Base-by-base conservation (phyloP, 2,797 vertebrate genomes). In the Falco columbarius region DNA sequence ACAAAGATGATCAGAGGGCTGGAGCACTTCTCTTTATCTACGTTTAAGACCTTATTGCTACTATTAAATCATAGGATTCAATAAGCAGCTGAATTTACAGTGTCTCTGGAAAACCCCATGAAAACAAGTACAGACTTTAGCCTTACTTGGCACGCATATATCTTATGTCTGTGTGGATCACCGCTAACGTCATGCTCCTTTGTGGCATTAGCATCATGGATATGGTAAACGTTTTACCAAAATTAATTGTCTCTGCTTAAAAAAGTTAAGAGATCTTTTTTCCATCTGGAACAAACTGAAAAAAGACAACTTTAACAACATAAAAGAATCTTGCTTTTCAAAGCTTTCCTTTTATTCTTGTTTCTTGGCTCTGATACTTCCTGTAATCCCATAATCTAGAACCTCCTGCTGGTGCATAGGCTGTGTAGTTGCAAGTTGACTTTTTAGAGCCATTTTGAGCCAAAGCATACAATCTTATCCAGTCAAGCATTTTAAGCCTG, bases 391-490 rank as follows among this genome's bases (percentile, higher is more conserved):
- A 36, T 27, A 27, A 82, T 29, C 24, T 5, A 36, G 12, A 55
- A 21, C 24, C 27, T 68, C 32, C 58, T 54, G 21, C 49, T 71
- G 47, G 29, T 3, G 1, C 17, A 32, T 5, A 67, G 0, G 0
- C 27, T 52, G 16, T 30, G 10, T 47, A 76, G 19, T 27, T 72
- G 15, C 66, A 81, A 75, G 40, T 3, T 81, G 56, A 73, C 42
- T 90, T 74, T 85, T 81, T 8, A 38, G 9, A 74, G 77, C 65
- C 23, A 55, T 76, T 86, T 73, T 62, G 83, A 73, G 81, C 67
- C 85, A 80, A 82, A 84, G 56, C 34, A 95, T 10, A 90, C 63
- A 51, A 36, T 27, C 67, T 81, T 83, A 96, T 22, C 65, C 56
- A 54, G 68, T 17, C 75, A 58, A 91, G 49, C 66, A 88, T 44